Conservation (phyloP, 1,140 invertebrate genomes). For the Heliconius eleuchia region DNA sequence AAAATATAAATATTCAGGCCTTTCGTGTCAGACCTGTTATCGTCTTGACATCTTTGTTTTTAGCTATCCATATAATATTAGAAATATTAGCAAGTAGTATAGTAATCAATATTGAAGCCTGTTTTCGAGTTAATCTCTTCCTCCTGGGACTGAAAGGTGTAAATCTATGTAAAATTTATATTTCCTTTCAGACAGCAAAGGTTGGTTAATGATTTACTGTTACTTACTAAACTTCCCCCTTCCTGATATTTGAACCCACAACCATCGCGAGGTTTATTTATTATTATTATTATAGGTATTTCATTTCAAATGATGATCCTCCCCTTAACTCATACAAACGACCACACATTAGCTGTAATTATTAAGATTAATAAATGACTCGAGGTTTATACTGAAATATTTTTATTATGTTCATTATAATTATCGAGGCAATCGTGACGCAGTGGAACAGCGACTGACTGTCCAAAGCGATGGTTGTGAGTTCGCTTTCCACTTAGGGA, state of each 20-base stretch:
- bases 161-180: too few relatives aligned
- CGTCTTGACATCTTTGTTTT: too few relatives aligned
- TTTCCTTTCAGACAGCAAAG: too few relatives aligned
- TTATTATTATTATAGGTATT: neutral
- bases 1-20: too few relatives aligned
- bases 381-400: neutral
- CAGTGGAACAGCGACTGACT: neutral
- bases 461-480: neutral
- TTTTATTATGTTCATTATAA: slow-evolving; percentile 1
- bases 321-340: neutral
- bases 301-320: neutral
- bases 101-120: too few relatives aligned
- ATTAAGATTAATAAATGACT: slow-evolving; percentile 5
- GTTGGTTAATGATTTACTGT: too few relatives aligned
- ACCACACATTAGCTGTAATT: slow-evolving; percentile 8
- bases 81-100: too few relatives aligned
- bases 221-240: neutral
- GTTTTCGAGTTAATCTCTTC: too few relatives aligned
- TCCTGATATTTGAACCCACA: neutral
- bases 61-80: too few relatives aligned
- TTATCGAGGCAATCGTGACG: neutral
- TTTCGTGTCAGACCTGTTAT: too few relatives aligned
- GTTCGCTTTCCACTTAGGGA: neutral
- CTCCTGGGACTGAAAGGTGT: too few relatives aligned
- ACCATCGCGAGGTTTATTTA: neutral